These are phyloP conservation scores for Pseudorhiza aurosa DNA, from an alignment of 30 jellyfish, hydroid and myxozoan species.

Conservation along the genomic window DNA sequence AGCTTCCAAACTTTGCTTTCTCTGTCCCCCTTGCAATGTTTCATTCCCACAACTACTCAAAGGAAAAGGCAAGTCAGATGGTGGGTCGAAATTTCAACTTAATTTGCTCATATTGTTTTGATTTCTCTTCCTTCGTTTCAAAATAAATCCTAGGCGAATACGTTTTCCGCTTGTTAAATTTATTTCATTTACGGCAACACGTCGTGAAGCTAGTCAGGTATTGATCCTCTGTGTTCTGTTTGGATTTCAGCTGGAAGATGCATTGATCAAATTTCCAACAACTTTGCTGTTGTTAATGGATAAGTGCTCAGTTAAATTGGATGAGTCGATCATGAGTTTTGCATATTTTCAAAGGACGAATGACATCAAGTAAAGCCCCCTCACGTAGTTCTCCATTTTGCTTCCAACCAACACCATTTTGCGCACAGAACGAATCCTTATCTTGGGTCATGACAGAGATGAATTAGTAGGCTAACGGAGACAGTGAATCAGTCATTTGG, in stretches of 20 bases:
- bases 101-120: background rate
- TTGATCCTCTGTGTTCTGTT: background rate
- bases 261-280: slow-evolving; percentile 89
- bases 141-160: too few relatives aligned
- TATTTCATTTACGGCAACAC: too few relatives aligned
- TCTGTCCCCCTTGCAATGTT: slow-evolving; percentile 95
- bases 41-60: slow-evolving; percentile 19
- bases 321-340: slow-evolving; percentile 58
- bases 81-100: slow-evolving; percentile 22
- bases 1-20: slow-evolving; percentile 89
- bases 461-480: too few relatives aligned
- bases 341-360: slow-evolving; percentile 77
- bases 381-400: too few relatives aligned
- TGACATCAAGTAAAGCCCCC: slow-evolving; percentile 68
- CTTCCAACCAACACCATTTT: too few relatives aligned
- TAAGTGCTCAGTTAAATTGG: slow-evolving; percentile 75
- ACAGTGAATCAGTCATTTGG: too few relatives aligned
- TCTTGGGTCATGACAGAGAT: too few relatives aligned
- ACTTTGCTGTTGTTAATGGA: slow-evolving; percentile 72
- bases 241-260: slow-evolving; percentile 77
- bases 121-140: background rate
- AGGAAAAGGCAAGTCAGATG: slow-evolving; percentile 77
- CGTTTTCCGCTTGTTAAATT: too few relatives aligned
- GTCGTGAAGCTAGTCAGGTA: background rate
- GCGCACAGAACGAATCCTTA: too few relatives aligned